Conservation (phyloP, 37 sponge, comb jelly and placozoan species). For the Tethya wilhelma region DNA sequence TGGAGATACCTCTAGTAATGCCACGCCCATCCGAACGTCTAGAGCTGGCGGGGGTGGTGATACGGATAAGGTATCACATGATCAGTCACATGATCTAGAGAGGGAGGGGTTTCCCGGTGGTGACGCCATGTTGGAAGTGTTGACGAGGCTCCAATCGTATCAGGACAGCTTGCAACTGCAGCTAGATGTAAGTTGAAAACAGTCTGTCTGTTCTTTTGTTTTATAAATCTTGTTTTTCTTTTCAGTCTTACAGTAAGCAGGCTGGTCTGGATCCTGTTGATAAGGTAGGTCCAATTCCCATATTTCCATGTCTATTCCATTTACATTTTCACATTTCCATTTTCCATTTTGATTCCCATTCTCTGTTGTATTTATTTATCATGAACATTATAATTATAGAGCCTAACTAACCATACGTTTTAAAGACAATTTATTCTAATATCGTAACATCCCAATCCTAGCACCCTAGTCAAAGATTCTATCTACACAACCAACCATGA, state of each 20-base stretch:
- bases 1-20: not conserved
- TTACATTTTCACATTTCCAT: not conserved
- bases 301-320: no score
- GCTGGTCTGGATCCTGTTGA: slow-evolving; percentile 41
- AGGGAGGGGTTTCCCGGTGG: slow-evolving; percentile 37
- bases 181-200: slow-evolving; percentile 43
- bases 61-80: not conserved
- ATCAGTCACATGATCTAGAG: not conserved
- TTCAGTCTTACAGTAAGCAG: not conserved
- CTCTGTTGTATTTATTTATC: no score
- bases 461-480: no score
- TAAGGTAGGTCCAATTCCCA: slow-evolving; percentile 38
- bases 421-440: not conserved
- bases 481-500: no score
- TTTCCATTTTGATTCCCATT: not conserved
- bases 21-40: no score
- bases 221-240: not conserved
- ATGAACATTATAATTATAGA: no score
- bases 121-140: slow-evolving; percentile 54
- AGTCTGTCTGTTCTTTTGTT: not conserved
- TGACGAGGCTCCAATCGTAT: slow-evolving; percentile 37
- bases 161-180: slow-evolving; percentile 44
- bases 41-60: not conserved
- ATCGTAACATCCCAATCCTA: not conserved
- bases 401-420: no score